Percentiles rank a stretch among this genome's conserved stretches.
Evolutionary conservation across 2,888 invertebrate species (phyloP).

Genomic region (Pachliopta kotzebuea): DNA sequence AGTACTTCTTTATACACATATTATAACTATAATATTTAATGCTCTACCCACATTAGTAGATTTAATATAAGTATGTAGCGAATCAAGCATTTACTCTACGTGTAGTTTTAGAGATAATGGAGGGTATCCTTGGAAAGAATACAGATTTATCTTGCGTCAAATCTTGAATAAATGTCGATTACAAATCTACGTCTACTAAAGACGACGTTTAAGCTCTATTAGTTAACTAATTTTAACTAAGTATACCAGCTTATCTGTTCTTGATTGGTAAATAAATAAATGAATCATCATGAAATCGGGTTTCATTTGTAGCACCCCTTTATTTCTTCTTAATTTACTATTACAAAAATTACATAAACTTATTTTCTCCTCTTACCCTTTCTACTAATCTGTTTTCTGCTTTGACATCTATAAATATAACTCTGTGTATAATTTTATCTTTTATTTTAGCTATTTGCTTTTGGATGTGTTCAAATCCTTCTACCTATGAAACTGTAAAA

Average conservation of each 20-base stretch:
- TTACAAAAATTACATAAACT: too few relatives aligned
- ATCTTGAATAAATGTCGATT: slow-evolving; percentile 44
- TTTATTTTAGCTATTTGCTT: too few relatives aligned
- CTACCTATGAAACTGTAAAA: too few relatives aligned
- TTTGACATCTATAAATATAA: too few relatives aligned
- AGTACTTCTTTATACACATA: slow-evolving; percentile 22
- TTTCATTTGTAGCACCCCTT: slow-evolving; percentile 52
- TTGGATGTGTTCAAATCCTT: too few relatives aligned
- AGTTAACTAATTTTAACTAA: slow-evolving; percentile 64
- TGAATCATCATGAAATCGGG: slow-evolving; percentile 64
- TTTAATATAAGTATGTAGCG: slow-evolving; percentile 24
- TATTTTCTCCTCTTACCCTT: too few relatives aligned
- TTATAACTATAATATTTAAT: slow-evolving; percentile 16
- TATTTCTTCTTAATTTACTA: background rate
- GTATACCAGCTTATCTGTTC: slow-evolving; percentile 73
- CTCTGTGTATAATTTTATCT: too few relatives aligned
- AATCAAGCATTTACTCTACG: slow-evolving; percentile 29
- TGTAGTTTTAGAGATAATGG: slow-evolving; percentile 27
- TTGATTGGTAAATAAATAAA: slow-evolving; percentile 72
- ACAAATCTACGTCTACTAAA: slow-evolving; percentile 42
- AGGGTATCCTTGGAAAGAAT: slow-evolving; percentile 33
- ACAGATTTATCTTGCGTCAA: slow-evolving; percentile 73
- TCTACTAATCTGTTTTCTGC: too few relatives aligned
- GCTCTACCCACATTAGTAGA: slow-evolving; percentile 23
- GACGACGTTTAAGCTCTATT: slow-evolving; percentile 59